phyloP scores from a whole-genome alignment of 2,113 vertebrate species.

The Xiphias gladius region DNA sequence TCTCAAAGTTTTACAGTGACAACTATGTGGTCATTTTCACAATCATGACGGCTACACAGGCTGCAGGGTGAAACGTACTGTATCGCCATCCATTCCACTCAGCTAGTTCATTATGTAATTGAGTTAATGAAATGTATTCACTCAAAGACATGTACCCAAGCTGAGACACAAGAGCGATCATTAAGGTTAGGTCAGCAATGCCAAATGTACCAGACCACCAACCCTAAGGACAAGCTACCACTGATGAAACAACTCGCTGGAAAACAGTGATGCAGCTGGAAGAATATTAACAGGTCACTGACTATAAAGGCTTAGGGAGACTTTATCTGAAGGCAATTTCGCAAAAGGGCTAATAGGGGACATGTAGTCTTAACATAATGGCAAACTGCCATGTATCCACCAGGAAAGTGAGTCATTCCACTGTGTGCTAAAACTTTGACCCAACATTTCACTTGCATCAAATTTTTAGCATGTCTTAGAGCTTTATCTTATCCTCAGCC shows the following conservation, averaged over 20 bases:
- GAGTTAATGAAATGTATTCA: constrained; percentile 67
- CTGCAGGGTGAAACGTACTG: constrained; percentile 45
- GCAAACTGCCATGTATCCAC: neutral
- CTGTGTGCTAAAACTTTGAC: constrained; percentile 28
- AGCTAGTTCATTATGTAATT: constrained; percentile 68
- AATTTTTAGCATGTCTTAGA: constrained; percentile 6
- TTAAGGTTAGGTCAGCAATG: constrained; percentile 27
- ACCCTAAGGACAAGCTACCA: constrained; percentile 19
- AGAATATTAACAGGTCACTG: constrained; percentile 26
- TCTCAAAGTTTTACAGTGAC: constrained; percentile 41
- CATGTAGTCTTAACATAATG: constrained; percentile 1
- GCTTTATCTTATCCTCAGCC: constrained; percentile 14
- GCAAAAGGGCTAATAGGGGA: constrained; percentile 32
- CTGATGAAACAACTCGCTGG: constrained; percentile 4
- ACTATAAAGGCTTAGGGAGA: constrained; percentile 12
- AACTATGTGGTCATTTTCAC: constrained; percentile 41
- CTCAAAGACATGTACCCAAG: constrained; percentile 28
- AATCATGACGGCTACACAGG: constrained; percentile 18
- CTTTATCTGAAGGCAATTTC: constrained; percentile 25
- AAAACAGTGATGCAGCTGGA: constrained; percentile 28
- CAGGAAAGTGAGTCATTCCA: constrained; percentile 14
- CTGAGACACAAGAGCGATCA: constrained; percentile 33
- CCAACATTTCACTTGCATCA: constrained; percentile 32
- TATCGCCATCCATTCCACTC: constrained; percentile 46
- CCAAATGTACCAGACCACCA: constrained; percentile 19